Conservation (phyloP, 1,140 invertebrate genomes). For the Cydia pomonella region DNA sequence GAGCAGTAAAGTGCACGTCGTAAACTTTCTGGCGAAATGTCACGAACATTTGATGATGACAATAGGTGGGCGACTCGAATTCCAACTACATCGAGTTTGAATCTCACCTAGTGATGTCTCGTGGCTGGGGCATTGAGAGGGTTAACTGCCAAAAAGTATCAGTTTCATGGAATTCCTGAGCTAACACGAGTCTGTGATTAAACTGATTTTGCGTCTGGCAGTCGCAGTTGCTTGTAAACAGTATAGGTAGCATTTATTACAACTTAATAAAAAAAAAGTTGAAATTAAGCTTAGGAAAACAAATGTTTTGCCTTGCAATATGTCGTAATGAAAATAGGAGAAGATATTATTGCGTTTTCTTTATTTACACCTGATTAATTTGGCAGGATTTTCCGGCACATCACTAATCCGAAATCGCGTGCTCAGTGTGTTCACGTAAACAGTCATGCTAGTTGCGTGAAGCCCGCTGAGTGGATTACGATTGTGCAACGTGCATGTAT, state of each 20-base stretch:
- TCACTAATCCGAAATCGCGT: constrained; percentile 9
- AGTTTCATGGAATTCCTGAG: not conserved
- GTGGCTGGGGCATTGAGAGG: not conserved
- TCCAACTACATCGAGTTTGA: not conserved
- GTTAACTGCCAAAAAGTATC: not conserved
- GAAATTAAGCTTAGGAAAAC: too few relatives aligned
- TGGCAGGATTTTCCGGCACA: not conserved
- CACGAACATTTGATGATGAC: constrained; percentile 9
- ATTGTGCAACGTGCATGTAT: constrained; percentile 26
- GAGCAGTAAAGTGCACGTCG: constrained; percentile 9
- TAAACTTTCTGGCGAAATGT: constrained; percentile 19
- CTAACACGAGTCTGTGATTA: too few relatives aligned
- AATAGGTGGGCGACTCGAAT: not conserved
- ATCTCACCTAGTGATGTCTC: not conserved
- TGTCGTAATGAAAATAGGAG: not conserved
- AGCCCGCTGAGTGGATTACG: constrained; percentile 23
- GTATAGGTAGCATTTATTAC: too few relatives aligned
- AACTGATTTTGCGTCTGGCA: too few relatives aligned
- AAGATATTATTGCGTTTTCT: not conserved
- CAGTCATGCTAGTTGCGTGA: constrained; percentile 9
- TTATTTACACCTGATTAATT: not conserved
- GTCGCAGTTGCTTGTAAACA: too few relatives aligned
- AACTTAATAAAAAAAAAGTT: too few relatives aligned
- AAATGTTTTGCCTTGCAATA: not conserved
- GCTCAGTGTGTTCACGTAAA: constrained; percentile 23